Evolutionary conservation across 2,113 vertebrate genomes (phyloP).

Genomic region (Cynopterus brachyotis): DNA sequence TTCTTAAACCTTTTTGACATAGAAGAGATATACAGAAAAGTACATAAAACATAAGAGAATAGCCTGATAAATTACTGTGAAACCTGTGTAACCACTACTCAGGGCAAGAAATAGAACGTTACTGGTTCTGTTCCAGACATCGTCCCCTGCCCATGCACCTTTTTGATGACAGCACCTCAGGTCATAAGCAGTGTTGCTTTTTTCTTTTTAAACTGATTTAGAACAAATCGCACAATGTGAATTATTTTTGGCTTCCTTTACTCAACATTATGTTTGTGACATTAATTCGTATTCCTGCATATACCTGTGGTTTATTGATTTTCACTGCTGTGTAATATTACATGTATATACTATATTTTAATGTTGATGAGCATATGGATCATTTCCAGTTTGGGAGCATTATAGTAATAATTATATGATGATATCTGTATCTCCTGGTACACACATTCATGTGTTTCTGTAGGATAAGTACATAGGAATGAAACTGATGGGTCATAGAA

Average conservation of each 20-base stretch:
- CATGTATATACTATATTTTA: not conserved
- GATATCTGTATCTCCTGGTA: not conserved
- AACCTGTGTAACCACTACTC: not conserved
- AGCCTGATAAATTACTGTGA: not conserved
- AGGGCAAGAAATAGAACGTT: not conserved
- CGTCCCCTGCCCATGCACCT: not conserved
- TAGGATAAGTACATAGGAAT: not conserved
- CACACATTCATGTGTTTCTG: not conserved
- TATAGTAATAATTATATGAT: not conserved
- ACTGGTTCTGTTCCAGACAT: not conserved
- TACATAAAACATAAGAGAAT: not conserved
- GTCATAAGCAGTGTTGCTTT: not conserved
- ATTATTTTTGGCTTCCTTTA: slow-evolving; percentile 11
- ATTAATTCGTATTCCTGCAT: not conserved
- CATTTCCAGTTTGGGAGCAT: not conserved
- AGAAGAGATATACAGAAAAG: not conserved
- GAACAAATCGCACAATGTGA: not conserved
- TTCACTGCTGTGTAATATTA: not conserved
- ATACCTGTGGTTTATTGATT: not conserved
- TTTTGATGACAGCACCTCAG: not conserved
- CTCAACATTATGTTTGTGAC: not conserved
- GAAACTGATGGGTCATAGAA: not conserved
- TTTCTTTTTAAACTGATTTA: slow-evolving; percentile 33
- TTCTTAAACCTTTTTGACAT: slow-evolving; percentile 37
- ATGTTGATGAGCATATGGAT: not conserved